These are phyloP conservation scores for Hipparchia semele DNA, from an alignment of 2,888 invertebrate species.

Conservation along the genomic window DNA sequence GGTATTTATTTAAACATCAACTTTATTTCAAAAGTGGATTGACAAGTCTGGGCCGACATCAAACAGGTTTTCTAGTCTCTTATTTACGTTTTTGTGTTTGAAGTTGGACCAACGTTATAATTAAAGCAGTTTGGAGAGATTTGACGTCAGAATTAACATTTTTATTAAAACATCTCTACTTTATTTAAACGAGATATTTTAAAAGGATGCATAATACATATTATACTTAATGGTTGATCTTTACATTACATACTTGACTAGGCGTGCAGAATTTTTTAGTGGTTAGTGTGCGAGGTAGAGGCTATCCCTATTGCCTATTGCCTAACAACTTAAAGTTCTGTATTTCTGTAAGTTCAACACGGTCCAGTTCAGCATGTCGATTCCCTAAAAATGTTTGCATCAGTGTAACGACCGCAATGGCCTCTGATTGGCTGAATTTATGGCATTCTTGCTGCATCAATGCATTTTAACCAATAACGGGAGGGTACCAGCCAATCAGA, in stretches of 20 bases:
- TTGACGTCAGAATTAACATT: slow-evolving; percentile 8
- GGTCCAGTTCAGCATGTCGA: too few relatives aligned
- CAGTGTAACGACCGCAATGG: too few relatives aligned
- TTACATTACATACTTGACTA: neutral
- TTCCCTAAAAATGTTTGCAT: too few relatives aligned
- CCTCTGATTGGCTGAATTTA: too few relatives aligned
- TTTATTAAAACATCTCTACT: slow-evolving; percentile 1
- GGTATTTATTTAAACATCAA: neutral
- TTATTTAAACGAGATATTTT: neutral
- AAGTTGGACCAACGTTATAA: slow-evolving; percentile 7
- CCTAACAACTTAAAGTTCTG: too few relatives aligned
- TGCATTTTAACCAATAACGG: too few relatives aligned
- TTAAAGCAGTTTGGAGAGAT: slow-evolving; percentile 6
- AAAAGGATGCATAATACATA: neutral
- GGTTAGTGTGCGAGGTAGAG: neutral
- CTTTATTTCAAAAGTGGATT: neutral
- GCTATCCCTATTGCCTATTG: too few relatives aligned
- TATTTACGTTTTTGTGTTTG: slow-evolving; percentile 1
- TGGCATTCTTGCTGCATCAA: too few relatives aligned
- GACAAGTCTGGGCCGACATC: slow-evolving; percentile 14
- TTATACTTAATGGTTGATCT: neutral
- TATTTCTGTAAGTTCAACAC: too few relatives aligned
- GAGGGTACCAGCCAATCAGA: too few relatives aligned
- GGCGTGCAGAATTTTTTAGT: neutral
- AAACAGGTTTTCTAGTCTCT: slow-evolving; percentile 11